phyloP scores from a whole-genome alignment of 2,888 invertebrate genomes.

The Dione vanillae region DNA sequence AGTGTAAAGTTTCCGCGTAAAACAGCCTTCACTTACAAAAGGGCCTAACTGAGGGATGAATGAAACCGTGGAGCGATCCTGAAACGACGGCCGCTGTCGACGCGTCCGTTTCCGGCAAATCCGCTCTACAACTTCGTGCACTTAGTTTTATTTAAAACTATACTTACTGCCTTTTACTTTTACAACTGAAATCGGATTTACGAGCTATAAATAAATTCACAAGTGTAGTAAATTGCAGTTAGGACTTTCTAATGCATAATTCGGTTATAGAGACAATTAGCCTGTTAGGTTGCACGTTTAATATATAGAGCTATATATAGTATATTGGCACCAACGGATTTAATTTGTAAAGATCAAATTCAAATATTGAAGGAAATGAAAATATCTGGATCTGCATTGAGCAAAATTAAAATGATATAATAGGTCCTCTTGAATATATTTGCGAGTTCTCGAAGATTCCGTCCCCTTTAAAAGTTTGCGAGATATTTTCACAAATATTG shows the following conservation, averaged over 20 bases:
- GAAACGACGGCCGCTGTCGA: constrained; percentile 82
- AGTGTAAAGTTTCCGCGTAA: constrained; percentile 81
- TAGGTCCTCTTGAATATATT: constrained; percentile 56
- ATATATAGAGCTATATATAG: background rate
- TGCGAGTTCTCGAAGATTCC: constrained; percentile 55
- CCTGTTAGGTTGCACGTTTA: background rate
- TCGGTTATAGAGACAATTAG: background rate
- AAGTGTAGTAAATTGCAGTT: constrained; percentile 34
- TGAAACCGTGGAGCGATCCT: constrained; percentile 83
- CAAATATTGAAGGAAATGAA: constrained; percentile 17
- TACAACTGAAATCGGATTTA: constrained; percentile 42
- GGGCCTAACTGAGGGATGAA: constrained; percentile 79
- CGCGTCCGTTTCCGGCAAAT: constrained; percentile 82
- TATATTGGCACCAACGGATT: background rate
- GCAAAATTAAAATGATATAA: constrained; percentile 46
- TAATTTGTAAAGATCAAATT: constrained; percentile 6
- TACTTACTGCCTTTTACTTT: constrained; percentile 48
- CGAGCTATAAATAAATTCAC: constrained; percentile 38
- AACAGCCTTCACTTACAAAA: constrained; percentile 61
- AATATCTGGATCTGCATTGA: constrained; percentile 33
- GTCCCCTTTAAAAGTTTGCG: constrained; percentile 64
- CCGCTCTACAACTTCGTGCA: constrained; percentile 79
- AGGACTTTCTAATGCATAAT: constrained; percentile 38
- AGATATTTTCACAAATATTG: constrained; percentile 72
- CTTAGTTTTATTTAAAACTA: constrained; percentile 74